These are phyloP conservation scores for Zaprionus gabonicus DNA, from an alignment of 1,140 invertebrate species.

Conservation along the genomic window DNA sequence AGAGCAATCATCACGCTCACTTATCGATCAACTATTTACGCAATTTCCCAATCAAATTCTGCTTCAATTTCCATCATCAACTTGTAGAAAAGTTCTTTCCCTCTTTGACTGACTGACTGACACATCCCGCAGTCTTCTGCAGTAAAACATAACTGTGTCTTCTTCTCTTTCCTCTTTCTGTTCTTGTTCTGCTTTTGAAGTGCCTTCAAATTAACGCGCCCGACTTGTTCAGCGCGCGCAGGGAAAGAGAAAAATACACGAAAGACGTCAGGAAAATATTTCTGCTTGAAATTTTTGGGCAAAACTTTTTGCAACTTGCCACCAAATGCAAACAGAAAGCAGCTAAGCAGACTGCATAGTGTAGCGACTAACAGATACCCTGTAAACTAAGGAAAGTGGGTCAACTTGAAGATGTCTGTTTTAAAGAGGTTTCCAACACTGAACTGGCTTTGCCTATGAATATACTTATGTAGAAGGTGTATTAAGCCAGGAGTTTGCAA, in stretches of 20 bases:
- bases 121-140: not conserved
- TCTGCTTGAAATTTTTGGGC: conserved; percentile 16
- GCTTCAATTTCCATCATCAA: not conserved
- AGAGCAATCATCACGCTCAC: conserved; percentile 1
- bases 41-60: conserved; percentile 1
- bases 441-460: fast-evolving
- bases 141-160: not conserved
- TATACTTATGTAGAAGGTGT: no score
- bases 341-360: conserved; percentile 4
- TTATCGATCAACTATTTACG: not conserved
- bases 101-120: not conserved
- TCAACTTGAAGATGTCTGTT: not conserved
- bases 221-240: not conserved
- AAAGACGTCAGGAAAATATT: conserved; percentile 20
- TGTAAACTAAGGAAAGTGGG: not conserved
- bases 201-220: conserved; percentile 61
- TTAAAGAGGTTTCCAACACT: not conserved
- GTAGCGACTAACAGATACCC: conserved; percentile 1
- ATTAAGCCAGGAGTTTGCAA: no score
- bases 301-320: conserved; percentile 59
- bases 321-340: conserved; percentile 53
- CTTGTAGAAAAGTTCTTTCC: not conserved
- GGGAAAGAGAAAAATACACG: not conserved
- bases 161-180: not conserved
- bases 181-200: conserved; percentile 51